These are phyloP conservation scores for Grammomys surdaster DNA, from an alignment of 2,113 vertebrate species.

Conservation along the genomic window DNA sequence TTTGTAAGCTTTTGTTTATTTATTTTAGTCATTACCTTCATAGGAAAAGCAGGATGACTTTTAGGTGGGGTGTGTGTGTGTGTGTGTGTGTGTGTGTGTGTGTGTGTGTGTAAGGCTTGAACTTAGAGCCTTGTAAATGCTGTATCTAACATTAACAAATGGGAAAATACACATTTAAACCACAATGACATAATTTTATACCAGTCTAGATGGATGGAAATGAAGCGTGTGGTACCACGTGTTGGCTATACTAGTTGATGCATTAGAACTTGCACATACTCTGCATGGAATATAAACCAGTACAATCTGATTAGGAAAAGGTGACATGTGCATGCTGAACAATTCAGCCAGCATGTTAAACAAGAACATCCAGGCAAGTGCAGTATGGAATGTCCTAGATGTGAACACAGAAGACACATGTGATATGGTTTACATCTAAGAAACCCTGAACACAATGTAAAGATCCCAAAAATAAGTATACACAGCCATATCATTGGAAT, in stretches of 20 bases:
- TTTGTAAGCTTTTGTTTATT: conserved; percentile 34
- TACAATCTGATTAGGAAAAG: background rate
- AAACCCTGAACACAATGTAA: background rate
- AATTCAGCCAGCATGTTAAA: background rate
- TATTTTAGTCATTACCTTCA: background rate
- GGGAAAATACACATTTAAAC: background rate
- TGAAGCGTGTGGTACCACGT: background rate
- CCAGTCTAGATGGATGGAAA: background rate
- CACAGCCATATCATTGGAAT: background rate
- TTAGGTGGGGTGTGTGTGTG: background rate
- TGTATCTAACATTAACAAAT: background rate
- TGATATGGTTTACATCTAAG: background rate
- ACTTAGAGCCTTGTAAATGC: background rate
- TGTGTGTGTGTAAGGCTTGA: background rate
- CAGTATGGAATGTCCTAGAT: background rate
- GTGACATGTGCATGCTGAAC: background rate
- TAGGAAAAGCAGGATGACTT: conserved; percentile 14
- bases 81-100: background rate
- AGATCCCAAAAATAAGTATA: background rate
- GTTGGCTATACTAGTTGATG: background rate
- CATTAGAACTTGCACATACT: too few relatives aligned
- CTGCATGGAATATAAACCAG: background rate
- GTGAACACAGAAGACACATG: background rate
- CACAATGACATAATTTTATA: background rate
- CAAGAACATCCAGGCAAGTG: background rate